Conservation (phyloP, 2,797 vertebrate species). For the Orientallactaga sibirica region DNA sequence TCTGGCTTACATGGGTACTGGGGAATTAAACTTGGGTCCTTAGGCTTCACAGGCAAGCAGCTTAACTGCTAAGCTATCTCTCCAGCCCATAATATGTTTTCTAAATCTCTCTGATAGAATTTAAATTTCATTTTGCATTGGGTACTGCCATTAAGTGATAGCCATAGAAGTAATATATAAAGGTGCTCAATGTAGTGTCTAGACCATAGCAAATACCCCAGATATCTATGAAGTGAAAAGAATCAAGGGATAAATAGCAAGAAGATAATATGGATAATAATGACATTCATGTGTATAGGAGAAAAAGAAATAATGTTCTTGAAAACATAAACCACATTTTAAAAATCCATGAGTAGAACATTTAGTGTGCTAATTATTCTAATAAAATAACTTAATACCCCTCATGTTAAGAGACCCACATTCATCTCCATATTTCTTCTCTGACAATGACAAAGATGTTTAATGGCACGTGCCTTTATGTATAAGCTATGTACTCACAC, state of each 20-base stretch:
- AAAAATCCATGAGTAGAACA: background rate
- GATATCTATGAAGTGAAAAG: background rate
- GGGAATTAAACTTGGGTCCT: no score
- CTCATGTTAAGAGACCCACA: background rate
- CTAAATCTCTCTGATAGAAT: background rate
- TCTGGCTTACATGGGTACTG: no score
- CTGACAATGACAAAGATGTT: background rate
- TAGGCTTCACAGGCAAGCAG: no score
- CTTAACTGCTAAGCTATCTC: no score
- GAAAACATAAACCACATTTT: background rate
- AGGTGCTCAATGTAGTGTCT: background rate
- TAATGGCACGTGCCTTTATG: background rate
- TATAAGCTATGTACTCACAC: background rate
- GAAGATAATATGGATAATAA: background rate
- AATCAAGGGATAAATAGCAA: background rate
- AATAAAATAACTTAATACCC: background rate
- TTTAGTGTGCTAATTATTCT: background rate
- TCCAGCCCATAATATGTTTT: background rate
- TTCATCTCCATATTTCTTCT: background rate
- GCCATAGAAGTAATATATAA: conserved; percentile 2
- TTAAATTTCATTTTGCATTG: background rate
- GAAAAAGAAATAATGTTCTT: background rate
- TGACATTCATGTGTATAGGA: background rate
- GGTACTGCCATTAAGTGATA: background rate
- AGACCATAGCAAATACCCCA: background rate